These are phyloP conservation scores for Eptesicus fuscus DNA, from an alignment of 2,113 vertebrate genomes.

Conservation along the genomic window DNA sequence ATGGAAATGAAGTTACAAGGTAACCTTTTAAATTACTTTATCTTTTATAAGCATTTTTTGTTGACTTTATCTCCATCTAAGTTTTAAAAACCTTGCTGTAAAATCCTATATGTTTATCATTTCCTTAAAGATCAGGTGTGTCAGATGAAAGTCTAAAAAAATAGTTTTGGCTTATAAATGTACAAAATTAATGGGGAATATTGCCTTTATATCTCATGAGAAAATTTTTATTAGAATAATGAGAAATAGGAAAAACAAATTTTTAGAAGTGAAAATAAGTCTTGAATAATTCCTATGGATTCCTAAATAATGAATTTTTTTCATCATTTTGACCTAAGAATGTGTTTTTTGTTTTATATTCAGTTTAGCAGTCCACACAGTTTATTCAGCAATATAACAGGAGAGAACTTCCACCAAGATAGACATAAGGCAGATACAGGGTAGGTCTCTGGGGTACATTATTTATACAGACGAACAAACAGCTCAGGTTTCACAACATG, in stretches of 20 bases:
- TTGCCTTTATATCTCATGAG: not conserved
- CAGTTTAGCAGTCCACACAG: slow-evolving; percentile 41
- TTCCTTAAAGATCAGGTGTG: not conserved
- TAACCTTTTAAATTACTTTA: not conserved
- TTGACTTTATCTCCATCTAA: not conserved
- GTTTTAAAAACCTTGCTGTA: not conserved
- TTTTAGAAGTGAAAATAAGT: not conserved
- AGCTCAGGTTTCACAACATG: slow-evolving; percentile 5
- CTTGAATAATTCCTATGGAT: not conserved
- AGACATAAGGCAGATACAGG: slow-evolving; percentile 59
- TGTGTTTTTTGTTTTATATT: not conserved
- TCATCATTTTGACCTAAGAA: not conserved
- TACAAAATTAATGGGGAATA: not conserved
- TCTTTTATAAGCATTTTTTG: not conserved
- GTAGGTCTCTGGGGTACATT: slow-evolving; percentile 16
- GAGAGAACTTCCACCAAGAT: slow-evolving; percentile 20
- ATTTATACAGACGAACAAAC: slow-evolving; percentile 44
- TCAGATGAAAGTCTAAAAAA: not conserved
- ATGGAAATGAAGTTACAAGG: not conserved
- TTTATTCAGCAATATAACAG: slow-evolving; percentile 61
- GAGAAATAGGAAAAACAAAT: not conserved
- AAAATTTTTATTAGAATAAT: not conserved
- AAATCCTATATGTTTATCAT: not conserved
- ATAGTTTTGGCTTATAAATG: not conserved
- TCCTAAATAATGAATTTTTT: not conserved